Conservation (phyloP, 2,113 vertebrate species). For the Opisthocomus hoazin region DNA sequence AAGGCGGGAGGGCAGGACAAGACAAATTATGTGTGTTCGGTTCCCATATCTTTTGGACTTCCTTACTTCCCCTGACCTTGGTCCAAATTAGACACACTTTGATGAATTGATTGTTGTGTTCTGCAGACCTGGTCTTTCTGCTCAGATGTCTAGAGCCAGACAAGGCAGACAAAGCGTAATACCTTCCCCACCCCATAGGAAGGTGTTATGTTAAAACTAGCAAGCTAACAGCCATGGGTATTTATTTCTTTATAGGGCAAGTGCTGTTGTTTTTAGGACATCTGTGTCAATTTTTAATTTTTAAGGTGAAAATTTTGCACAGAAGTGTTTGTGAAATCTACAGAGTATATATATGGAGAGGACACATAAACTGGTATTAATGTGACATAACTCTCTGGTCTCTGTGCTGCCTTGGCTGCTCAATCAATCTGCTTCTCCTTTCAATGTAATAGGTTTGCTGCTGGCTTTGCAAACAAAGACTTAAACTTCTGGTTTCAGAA, state of each 20-base stretch:
- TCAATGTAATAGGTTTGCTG: not conserved
- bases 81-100: not conserved
- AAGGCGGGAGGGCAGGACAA: not conserved
- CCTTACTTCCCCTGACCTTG: not conserved
- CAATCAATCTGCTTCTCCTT: not conserved
- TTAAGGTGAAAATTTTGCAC: not conserved
- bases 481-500: not conserved
- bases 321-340: not conserved
- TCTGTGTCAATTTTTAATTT: no score
- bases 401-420: not conserved
- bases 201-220: not conserved
- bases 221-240: not conserved
- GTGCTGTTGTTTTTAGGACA: not conserved
- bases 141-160: not conserved
- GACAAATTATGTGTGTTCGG: not conserved
- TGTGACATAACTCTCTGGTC: not conserved
- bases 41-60: not conserved
- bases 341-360: not conserved
- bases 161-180: not conserved
- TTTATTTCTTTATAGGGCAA: not conserved
- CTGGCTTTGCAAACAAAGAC: not conserved
- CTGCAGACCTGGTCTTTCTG: not conserved
- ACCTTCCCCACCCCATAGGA: fast-evolving
- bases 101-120: not conserved
- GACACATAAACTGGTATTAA: not conserved